A percentile compares a stretch with the other conserved stretches of the same genome.
Evolutionary conservation across 2,888 invertebrate species (phyloP).

Genomic region (Serripes groenlandicus): DNA sequence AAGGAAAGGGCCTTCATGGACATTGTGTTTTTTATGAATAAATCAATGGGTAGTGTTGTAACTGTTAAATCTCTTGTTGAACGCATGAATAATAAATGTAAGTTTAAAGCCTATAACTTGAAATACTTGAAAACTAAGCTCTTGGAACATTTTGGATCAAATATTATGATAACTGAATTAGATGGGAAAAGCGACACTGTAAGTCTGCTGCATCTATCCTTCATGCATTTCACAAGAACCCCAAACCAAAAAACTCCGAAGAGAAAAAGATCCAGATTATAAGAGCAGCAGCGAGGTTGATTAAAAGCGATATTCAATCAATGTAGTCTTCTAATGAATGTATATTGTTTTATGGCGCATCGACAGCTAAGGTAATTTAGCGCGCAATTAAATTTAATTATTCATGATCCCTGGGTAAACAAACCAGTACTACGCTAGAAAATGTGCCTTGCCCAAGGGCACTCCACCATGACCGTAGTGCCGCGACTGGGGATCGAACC

Average conservation of each 20-base stretch:
- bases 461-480: too few relatives aligned
- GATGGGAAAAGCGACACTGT: slow-evolving; percentile 59
- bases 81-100: slow-evolving; percentile 32
- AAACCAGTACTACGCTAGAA: too few relatives aligned
- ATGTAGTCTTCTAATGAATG: too few relatives aligned
- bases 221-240: slow-evolving; percentile 45
- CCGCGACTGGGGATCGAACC: too few relatives aligned
- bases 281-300: slow-evolving; percentile 68
- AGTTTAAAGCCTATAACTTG: slow-evolving; percentile 16
- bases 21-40: slow-evolving; percentile 27
- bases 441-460: too few relatives aligned
- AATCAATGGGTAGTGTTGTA: slow-evolving; percentile 46
- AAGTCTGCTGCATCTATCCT: slow-evolving; percentile 60
- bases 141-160: slow-evolving; percentile 58
- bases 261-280: slow-evolving; percentile 55
- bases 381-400: too few relatives aligned
- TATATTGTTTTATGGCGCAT: too few relatives aligned
- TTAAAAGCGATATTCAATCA: slow-evolving; percentile 66
- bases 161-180: slow-evolving; percentile 58
- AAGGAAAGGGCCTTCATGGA: slow-evolving; percentile 36
- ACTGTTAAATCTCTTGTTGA: slow-evolving; percentile 42
- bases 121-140: slow-evolving; percentile 62
- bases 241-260: slow-evolving; percentile 27
- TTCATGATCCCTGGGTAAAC: too few relatives aligned
- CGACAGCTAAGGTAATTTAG: too few relatives aligned